These are phyloP conservation scores for Drosophila pseudoobscura DNA, from an alignment of 1,140 invertebrate species.

Conservation along the genomic window DNA sequence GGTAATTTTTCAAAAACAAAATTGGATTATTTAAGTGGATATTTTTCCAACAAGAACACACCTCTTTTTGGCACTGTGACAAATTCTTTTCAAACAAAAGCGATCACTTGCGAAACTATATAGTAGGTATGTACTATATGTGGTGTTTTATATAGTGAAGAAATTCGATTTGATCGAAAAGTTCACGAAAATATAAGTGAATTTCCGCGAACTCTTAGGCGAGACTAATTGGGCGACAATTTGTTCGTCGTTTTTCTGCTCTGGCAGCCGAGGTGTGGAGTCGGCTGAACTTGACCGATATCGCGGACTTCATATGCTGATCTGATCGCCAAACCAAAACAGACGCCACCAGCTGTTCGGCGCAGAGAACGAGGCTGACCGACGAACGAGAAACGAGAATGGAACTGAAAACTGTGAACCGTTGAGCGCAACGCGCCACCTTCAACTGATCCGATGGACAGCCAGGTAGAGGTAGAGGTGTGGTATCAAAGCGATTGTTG, in stretches of 20 bases:
- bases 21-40: conserved; percentile 22
- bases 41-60: conserved; percentile 58
- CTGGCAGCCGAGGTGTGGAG: background rate
- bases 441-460: conserved; percentile 50
- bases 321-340: background rate
- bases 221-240: conserved; percentile 27
- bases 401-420: conserved; percentile 39
- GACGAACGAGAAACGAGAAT: conserved; percentile 1
- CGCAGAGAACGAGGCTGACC: conserved; percentile 6
- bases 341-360: conserved; percentile 31
- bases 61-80: conserved; percentile 71
- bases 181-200: conserved; percentile 26
- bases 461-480: conserved; percentile 1
- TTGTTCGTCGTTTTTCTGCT: conserved; percentile 14
- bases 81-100: conserved; percentile 45
- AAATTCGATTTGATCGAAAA: conserved; percentile 3
- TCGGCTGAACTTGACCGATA: conserved; percentile 76
- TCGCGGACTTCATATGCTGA: conserved; percentile 33
- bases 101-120: conserved; percentile 14
- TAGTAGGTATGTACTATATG: background rate
- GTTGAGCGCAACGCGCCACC: conserved; percentile 62
- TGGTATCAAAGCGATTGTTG: conserved; percentile 27
- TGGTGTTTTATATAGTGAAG: conserved; percentile 1
- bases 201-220: conserved; percentile 35
- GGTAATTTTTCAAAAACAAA: conserved; percentile 4